A percentile compares a stretch with the other conserved stretches of the same genome.
These are phyloP conservation scores for Geophilus truncorum DNA, from an alignment of 2,888 invertebrate genomes.

Conservation along the genomic window DNA sequence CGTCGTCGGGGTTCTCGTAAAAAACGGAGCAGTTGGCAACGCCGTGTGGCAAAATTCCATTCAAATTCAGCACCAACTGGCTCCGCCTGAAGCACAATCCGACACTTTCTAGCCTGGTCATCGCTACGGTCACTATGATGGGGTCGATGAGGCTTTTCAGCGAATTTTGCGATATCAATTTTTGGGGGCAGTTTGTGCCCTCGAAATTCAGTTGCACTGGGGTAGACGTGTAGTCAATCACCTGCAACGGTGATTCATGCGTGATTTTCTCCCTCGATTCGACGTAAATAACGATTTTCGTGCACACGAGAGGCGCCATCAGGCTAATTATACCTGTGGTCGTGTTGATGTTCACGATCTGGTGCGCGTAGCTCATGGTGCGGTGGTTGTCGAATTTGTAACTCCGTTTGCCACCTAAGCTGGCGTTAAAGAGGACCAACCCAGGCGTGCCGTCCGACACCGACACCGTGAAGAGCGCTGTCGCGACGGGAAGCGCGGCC, in stretches of 20 bases:
- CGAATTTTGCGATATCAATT: slow-evolving; percentile 34
- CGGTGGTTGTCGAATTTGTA: slow-evolving; percentile 42
- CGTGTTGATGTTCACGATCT: slow-evolving; percentile 67
- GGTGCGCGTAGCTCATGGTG: slow-evolving; percentile 75
- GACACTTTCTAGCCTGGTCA: slow-evolving; percentile 34
- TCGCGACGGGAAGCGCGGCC: not conserved
- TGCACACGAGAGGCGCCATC: slow-evolving; percentile 66
- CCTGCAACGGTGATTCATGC: slow-evolving; percentile 33
- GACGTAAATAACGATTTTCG: slow-evolving; percentile 79
- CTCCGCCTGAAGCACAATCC: slow-evolving; percentile 66
- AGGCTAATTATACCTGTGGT: slow-evolving; percentile 70
- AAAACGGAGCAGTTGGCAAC: slow-evolving; percentile 40
- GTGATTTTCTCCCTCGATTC: slow-evolving; percentile 64
- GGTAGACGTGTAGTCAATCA: slow-evolving; percentile 73
- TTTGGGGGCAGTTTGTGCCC: slow-evolving; percentile 40
- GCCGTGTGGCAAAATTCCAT: slow-evolving; percentile 65
- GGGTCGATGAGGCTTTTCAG: slow-evolving; percentile 36
- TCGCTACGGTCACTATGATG: slow-evolving; percentile 39
- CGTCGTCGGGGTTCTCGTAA: slow-evolving; percentile 37
- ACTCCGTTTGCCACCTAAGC: slow-evolving; percentile 42
- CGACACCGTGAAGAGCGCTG: slow-evolving; percentile 33
- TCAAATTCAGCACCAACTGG: slow-evolving; percentile 71
- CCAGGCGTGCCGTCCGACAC: slow-evolving; percentile 38
- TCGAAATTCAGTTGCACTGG: slow-evolving; percentile 67
- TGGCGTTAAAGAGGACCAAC: slow-evolving; percentile 42